Conservation (phyloP, 2,113 vertebrate species). For the Siniperca knerii region DNA sequence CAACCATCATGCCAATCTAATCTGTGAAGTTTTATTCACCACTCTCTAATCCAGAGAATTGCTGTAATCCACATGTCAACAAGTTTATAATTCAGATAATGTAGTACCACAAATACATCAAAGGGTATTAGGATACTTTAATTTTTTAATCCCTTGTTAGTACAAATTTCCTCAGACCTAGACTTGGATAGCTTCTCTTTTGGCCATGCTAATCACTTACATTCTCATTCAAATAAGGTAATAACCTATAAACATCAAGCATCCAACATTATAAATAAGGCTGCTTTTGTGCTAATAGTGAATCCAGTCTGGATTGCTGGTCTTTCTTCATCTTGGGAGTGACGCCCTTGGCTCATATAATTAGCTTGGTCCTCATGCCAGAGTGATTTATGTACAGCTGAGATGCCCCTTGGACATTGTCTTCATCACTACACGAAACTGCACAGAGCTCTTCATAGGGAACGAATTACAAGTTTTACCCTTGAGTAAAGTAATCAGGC, state of each 20-base stretch:
- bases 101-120: constrained; percentile 1
- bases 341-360: constrained; percentile 70
- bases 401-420: constrained; percentile 69
- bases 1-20: constrained; percentile 59
- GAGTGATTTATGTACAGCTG: constrained; percentile 74
- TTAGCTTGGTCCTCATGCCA: constrained; percentile 64
- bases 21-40: constrained; percentile 23
- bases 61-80: constrained; percentile 31
- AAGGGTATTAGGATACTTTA: constrained; percentile 9
- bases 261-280: constrained; percentile 31
- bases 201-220: constrained; percentile 20
- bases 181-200: constrained; percentile 11
- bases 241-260: constrained; percentile 54
- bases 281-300: constrained; percentile 34
- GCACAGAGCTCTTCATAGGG: constrained; percentile 47
- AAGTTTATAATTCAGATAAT: constrained; percentile 23
- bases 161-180: constrained; percentile 14
- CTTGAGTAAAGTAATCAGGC: constrained; percentile 56
- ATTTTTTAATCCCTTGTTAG: constrained; percentile 20
- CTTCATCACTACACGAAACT: constrained; percentile 65
- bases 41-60: constrained; percentile 20
- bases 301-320: constrained; percentile 40
- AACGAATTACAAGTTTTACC: constrained; percentile 59
- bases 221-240: constrained; percentile 48
- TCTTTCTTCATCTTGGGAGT: constrained; percentile 55